Percentiles rank a stretch among this genome's conserved stretches.
phyloP scores from a whole-genome alignment of 2,888 invertebrate genomes.

The Megastigmus dorsalis region DNA sequence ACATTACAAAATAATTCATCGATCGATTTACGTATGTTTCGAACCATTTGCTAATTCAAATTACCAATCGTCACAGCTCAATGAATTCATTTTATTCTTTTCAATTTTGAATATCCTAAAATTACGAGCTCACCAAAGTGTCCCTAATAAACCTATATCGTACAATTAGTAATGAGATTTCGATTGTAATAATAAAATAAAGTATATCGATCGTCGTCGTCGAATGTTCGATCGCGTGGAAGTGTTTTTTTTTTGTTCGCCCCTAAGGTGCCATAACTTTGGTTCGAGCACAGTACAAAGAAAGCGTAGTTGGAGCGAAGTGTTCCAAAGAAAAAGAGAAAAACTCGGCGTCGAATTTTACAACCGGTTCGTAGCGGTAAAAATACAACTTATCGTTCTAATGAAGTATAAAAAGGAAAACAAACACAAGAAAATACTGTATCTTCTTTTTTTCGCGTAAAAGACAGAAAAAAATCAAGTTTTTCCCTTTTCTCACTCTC shows the following conservation, averaged over 20 bases:
- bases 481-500: conserved; percentile 37
- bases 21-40: too few relatives aligned
- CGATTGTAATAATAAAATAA: conserved; percentile 33
- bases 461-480: conserved; percentile 13
- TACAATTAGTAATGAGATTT: conserved; percentile 51
- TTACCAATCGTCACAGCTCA: too few relatives aligned
- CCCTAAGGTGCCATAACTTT: conserved; percentile 39
- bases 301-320: conserved; percentile 13
- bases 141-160: conserved; percentile 34
- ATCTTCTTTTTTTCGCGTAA: neutral
- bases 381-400: conserved; percentile 5
- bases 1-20: too few relatives aligned
- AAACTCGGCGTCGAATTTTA: neutral
- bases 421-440: conserved; percentile 3
- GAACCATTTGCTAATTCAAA: too few relatives aligned
- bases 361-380: neutral
- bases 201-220: conserved; percentile 41
- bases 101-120: conserved; percentile 28
- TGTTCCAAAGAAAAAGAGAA: conserved; percentile 45
- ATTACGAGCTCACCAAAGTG: conserved; percentile 13
- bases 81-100: too few relatives aligned
- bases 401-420: neutral
- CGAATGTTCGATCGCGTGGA: conserved; percentile 28
- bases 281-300: conserved; percentile 45
- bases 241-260: conserved; percentile 6